Conservation (phyloP, 2,888 invertebrate species). For the Clanis bilineata region DNA sequence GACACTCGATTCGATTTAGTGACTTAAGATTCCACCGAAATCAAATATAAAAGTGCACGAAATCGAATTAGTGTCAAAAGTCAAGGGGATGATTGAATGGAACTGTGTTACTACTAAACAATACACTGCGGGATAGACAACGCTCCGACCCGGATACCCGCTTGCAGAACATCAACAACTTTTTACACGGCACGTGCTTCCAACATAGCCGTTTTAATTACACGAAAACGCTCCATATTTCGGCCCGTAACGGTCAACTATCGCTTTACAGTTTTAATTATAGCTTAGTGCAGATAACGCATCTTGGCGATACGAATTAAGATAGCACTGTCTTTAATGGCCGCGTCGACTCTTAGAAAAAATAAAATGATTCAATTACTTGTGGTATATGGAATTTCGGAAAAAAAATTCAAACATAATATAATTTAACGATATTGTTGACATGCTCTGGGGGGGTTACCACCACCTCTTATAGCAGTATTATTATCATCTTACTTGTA, state of each 20-base stretch:
- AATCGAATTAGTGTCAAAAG: no score
- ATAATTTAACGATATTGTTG: no score
- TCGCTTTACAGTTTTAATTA: constrained; percentile 44
- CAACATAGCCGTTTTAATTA: constrained; percentile 44
- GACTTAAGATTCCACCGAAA: no score
- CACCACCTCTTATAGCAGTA: no score
- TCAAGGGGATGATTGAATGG: no score
- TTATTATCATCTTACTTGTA: no score
- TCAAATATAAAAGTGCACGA: no score
- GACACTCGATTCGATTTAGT: no score
- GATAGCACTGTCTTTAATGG: constrained; percentile 19
- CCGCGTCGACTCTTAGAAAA: not conserved
- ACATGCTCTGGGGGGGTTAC: no score
- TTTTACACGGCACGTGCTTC: constrained; percentile 47
- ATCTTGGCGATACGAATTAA: constrained; percentile 32
- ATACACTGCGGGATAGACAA: constrained; percentile 16
- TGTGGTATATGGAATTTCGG: not conserved
- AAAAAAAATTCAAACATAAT: no score
- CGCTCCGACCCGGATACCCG: constrained; percentile 45
- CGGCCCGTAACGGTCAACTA: constrained; percentile 56
- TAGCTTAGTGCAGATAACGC: constrained; percentile 33
- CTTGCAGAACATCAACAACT: constrained; percentile 41
- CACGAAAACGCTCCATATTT: constrained; percentile 55
- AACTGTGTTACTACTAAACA: not conserved
- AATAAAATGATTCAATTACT: constrained; percentile 1